Base-by-base conservation (phyloP, 2,888 invertebrate species). In the Apotomis capreana region DNA sequence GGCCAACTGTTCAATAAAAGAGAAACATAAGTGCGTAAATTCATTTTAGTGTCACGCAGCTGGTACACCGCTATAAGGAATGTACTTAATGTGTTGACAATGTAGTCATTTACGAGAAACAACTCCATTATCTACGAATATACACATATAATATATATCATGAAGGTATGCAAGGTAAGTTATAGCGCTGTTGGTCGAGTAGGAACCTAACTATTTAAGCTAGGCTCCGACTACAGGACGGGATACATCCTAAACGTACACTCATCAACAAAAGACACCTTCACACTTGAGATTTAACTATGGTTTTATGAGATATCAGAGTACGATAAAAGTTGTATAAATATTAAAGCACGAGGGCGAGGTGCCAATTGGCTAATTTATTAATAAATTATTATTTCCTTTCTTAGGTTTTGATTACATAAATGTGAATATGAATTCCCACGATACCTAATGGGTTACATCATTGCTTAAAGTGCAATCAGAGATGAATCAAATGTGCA, bases 361-460 rank as follows among this genome's bases (percentile, higher is more conserved):
- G 52, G 46, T 58, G 63, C 52, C 44, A 72, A 72, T 59, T 37
- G 58, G 52, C 46, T 40, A 49, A 63, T 63, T 71, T 36, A 71
- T 62, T 68, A n/a, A 40, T 61, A 61, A 49, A 61, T 52, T 26
- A 49, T 37, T 5, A 40, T 55, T 71, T 36, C 36, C 26, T 67
- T 61, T 67, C 55, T 67, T 67, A 37, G 51, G 44, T 12, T 52
- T 54, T 52, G 54, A 65, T 70, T 67, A 67, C 40, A 57, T 67
- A 62, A 67, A 40, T 52, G 15, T 49, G 46, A 26, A 26, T 26
- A 15, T 51, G 10, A 12, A 57, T 71, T 62, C 55, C 61, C 67
- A 61, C 71, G 67, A 40, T 40, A 0, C 3, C 15, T 44, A 36
- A 60, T 70, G 54, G 59, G 52, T 37, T 54, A 60, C 65, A 59